phyloP scores from a whole-genome alignment of 2,113 vertebrate species.

The Aptenodytes patagonicus region DNA sequence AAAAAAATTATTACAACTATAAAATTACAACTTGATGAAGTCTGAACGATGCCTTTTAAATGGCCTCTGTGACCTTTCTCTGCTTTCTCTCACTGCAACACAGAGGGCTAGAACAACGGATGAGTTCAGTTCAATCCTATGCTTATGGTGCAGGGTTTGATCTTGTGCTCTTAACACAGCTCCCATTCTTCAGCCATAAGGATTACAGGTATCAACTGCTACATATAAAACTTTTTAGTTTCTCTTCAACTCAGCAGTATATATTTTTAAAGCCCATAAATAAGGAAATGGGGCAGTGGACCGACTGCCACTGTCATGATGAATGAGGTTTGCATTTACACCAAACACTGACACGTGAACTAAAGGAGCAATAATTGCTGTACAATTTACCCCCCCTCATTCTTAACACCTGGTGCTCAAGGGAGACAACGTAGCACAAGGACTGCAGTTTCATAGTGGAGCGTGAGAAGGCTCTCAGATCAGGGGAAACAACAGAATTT shows the following conservation, averaged over 20 bases:
- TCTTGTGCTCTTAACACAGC: not conserved
- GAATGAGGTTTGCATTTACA: not conserved
- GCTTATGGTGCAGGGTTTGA: not conserved
- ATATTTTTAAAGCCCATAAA: not conserved
- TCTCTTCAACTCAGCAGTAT: not conserved
- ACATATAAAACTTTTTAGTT: not conserved
- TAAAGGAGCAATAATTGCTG: not conserved
- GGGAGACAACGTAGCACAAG: not conserved
- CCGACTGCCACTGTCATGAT: accelerated
- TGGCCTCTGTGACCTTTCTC: not conserved
- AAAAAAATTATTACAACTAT: not conserved
- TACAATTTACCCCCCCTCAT: not conserved
- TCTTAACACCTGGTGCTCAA: not conserved
- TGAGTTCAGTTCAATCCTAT: not conserved
- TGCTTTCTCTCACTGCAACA: not conserved
- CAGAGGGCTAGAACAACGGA: not conserved
- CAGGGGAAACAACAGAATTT: not conserved
- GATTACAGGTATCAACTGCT: not conserved
- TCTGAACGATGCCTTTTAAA: not conserved
- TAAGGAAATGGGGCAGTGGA: not conserved
- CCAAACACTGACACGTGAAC: not conserved
- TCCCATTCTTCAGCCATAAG: not conserved
- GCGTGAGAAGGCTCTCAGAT: not conserved
- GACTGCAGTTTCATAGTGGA: not conserved
- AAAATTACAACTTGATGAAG: not conserved